phyloP scores from a whole-genome alignment of 1,140 invertebrate genomes.

The Penaeus vannamei region DNA sequence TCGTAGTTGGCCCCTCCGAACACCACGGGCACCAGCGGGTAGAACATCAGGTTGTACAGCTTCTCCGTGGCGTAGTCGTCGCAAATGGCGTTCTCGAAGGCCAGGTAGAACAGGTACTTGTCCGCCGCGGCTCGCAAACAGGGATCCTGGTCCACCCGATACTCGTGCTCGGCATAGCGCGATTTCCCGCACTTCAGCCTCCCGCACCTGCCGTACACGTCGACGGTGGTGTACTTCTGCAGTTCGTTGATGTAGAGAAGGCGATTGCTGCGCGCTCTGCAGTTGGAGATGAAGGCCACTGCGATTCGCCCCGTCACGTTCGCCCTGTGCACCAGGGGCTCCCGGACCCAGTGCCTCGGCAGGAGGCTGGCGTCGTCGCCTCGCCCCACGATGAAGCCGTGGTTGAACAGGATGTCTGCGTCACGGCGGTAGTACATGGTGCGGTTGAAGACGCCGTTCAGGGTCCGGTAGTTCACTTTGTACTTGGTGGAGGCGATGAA shows the following conservation, averaged over 20 bases:
- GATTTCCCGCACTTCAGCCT: constrained; percentile 78
- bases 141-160: constrained; percentile 59
- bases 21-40: constrained; percentile 64
- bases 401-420: constrained; percentile 69
- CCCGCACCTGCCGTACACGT: constrained; percentile 94
- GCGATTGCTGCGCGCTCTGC: constrained; percentile 87
- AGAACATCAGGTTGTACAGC: constrained; percentile 69
- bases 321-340: constrained; percentile 44
- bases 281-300: constrained; percentile 98
- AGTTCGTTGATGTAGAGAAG: constrained; percentile 89
- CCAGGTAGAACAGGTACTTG: constrained; percentile 71
- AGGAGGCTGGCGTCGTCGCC: constrained; percentile 37
- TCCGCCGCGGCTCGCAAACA: constrained; percentile 67
- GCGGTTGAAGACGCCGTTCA: constrained; percentile 71
- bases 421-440: constrained; percentile 71
- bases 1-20: constrained; percentile 49
- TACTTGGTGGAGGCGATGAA: constrained; percentile 57
- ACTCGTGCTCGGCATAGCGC: constrained; percentile 5
- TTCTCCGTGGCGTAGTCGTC: constrained; percentile 74
- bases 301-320: constrained; percentile 89
- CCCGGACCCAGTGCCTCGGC: constrained; percentile 32
- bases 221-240: constrained; percentile 86
- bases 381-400: constrained; percentile 65
- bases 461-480: constrained; percentile 73
- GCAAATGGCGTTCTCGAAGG: constrained; percentile 74